Percentiles rank a stretch among this genome's conserved stretches.
Evolutionary conservation across 1,140 invertebrate species (phyloP).

Genomic region (Sarcophaga bullata): DNA sequence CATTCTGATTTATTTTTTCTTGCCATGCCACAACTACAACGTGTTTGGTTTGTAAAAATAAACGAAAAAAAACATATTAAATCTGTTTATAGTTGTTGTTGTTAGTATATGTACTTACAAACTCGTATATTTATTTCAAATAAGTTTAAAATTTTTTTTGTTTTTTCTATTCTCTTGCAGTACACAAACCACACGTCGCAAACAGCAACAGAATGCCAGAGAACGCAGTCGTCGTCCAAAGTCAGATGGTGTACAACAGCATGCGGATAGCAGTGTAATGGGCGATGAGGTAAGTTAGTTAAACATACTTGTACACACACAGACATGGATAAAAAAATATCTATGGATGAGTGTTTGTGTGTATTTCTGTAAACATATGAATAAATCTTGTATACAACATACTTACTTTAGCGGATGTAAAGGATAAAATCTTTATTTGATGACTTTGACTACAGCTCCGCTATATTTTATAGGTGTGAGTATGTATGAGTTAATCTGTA

Average conservation of each 20-base stretch:
- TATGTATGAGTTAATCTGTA: too few species aligned
- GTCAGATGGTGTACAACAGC: slow-evolving; percentile 60
- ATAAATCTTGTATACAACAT: background rate
- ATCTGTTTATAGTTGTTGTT: too few species aligned
- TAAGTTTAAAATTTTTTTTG: background rate
- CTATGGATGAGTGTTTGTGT: background rate
- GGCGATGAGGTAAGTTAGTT: slow-evolving; percentile 58
- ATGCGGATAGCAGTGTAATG: slow-evolving; percentile 64
- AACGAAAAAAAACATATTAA: too few species aligned
- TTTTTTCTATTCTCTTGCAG: slow-evolving; percentile 47
- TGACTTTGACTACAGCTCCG: background rate
- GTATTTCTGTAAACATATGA: background rate
- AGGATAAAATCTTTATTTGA: slow-evolving; percentile 23
- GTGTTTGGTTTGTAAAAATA: too few species aligned
- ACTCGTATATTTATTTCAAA: too few species aligned
- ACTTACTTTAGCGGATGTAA: background rate
- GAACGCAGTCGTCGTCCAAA: slow-evolving; percentile 60
- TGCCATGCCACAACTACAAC: too few species aligned
- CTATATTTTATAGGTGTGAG: too few species aligned
- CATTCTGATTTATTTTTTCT: too few species aligned
- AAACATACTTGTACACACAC: background rate
- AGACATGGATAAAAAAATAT: slow-evolving; percentile 19
- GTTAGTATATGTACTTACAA: too few species aligned
- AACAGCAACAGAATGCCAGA: slow-evolving; percentile 54
- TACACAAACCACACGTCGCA: slow-evolving; percentile 54